Evolutionary conservation across 1,140 invertebrate species (phyloP).

Genomic region (Formica exsecta): DNA sequence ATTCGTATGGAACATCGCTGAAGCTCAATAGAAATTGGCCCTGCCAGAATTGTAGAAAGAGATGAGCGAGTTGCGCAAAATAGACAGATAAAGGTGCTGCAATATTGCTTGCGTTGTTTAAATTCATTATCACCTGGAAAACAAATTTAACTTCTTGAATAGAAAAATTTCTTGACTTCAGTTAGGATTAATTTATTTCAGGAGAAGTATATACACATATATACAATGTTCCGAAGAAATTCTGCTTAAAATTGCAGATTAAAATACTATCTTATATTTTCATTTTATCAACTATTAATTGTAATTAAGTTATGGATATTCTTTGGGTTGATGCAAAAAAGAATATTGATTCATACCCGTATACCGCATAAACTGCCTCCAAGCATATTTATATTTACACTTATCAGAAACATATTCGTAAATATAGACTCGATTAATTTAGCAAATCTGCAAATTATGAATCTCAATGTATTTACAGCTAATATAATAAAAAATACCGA

Average conservation of each 20-base stretch:
- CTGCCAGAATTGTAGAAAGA: constrained; percentile 43
- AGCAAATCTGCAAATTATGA: constrained; percentile 11
- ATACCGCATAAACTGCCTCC: constrained; percentile 13
- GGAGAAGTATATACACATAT: neutral
- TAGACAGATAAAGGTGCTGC: neutral
- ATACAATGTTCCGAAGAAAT: neutral
- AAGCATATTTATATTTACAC: neutral
- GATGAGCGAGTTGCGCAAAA: neutral
- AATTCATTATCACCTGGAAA: constrained; percentile 34
- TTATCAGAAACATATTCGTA: constrained; percentile 20
- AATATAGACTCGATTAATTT: constrained; percentile 9
- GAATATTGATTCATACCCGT: constrained; percentile 5
- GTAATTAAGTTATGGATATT: neutral
- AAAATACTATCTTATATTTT: neutral
- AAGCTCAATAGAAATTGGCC: constrained; percentile 72
- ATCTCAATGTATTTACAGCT: neutral
- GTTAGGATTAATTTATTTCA: too few species aligned
- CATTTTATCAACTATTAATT: neutral
- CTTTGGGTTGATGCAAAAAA: neutral
- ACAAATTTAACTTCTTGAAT: neutral
- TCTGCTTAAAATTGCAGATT: neutral
- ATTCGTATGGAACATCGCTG: constrained; percentile 74
- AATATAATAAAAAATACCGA: neutral
- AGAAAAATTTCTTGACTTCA: neutral
- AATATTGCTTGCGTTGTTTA: neutral